phyloP scores from a whole-genome alignment of 2,113 vertebrate species.

The Orycteropus afer region DNA sequence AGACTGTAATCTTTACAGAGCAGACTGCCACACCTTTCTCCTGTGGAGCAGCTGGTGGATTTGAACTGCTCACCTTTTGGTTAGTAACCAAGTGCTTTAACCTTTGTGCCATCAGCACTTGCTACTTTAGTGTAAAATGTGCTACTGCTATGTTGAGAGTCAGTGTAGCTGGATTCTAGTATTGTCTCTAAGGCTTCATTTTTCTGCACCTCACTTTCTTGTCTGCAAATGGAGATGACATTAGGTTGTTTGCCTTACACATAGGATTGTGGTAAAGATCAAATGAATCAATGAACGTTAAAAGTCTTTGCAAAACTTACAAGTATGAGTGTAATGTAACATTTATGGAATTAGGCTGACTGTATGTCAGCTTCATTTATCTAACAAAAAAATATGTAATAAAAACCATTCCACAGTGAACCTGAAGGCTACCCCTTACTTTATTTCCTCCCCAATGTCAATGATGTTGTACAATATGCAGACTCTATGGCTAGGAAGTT shows the following conservation, averaged over 20 bases:
- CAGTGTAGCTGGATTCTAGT: neutral
- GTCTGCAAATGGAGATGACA: neutral
- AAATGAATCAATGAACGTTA: neutral
- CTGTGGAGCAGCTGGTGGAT: neutral
- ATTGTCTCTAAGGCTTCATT: neutral
- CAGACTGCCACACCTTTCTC: neutral
- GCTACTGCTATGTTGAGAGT: neutral
- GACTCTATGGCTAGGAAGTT: fast-evolving
- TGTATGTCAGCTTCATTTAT: neutral
- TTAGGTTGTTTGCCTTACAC: neutral
- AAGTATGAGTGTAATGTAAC: neutral
- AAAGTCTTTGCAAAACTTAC: neutral
- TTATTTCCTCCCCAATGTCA: neutral
- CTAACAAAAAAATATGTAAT: neutral
- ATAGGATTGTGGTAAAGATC: neutral
- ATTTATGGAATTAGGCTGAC: neutral
- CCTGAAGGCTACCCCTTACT: neutral
- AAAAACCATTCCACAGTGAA: neutral
- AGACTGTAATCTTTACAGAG: neutral
- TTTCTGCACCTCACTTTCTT: neutral
- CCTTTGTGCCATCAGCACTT: neutral
- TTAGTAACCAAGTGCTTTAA: neutral
- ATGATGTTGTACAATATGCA: neutral
- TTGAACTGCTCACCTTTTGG: neutral
- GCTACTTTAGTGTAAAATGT: neutral